Evolutionary conservation across 2,888 invertebrate genomes (phyloP).

Genomic region (Metacarcinus magister): DNA sequence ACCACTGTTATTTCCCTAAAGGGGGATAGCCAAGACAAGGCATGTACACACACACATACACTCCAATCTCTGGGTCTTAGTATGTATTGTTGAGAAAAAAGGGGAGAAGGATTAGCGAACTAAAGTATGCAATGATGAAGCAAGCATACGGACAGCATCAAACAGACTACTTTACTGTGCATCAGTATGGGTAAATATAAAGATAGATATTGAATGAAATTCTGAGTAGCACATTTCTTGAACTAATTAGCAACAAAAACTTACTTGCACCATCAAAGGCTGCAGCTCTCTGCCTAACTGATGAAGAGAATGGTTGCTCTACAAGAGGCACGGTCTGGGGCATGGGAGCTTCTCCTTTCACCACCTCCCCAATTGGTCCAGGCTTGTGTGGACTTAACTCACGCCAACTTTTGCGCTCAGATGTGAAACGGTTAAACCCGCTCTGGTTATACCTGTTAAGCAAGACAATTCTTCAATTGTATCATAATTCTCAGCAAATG

Average conservation of each 20-base stretch:
- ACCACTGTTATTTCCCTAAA: background rate
- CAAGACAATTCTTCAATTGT: background rate
- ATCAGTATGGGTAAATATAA: too few species aligned
- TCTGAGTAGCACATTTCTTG: background rate
- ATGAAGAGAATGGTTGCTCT: slow-evolving; percentile 74
- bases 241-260: background rate
- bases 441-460: slow-evolving; percentile 13
- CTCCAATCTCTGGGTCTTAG: too few species aligned
- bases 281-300: slow-evolving; percentile 80
- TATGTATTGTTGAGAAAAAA: too few species aligned
- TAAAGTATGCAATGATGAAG: too few species aligned
- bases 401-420: slow-evolving; percentile 64
- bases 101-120: too few species aligned
- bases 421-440: slow-evolving; percentile 11
- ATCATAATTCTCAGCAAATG: background rate
- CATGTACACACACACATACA: too few species aligned
- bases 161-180: too few species aligned
- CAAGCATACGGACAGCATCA: too few species aligned
- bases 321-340: slow-evolving; percentile 77
- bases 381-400: slow-evolving; percentile 71
- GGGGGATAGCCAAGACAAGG: too few species aligned
- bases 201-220: too few species aligned
- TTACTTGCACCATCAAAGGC: slow-evolving; percentile 79
- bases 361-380: slow-evolving; percentile 67
- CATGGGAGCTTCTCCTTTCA: slow-evolving; percentile 80